Evolutionary conservation across 2,888 invertebrate species (phyloP), one percentile per base, ranked within the genome.

Genomic region (Nomada fucata): DNA sequence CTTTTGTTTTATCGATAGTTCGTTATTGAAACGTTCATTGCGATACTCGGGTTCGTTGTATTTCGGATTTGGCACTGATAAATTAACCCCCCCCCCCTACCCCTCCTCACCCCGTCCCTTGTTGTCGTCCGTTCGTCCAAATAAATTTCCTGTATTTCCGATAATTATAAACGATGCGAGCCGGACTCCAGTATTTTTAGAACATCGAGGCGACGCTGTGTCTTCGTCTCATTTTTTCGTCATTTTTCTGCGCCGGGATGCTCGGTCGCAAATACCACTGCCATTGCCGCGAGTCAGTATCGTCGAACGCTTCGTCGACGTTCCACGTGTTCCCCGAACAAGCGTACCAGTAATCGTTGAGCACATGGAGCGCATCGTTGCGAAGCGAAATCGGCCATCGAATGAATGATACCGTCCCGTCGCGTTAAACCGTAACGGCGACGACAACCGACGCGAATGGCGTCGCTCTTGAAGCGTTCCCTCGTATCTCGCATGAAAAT

Each of bases 391-490:
- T 2, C n/a, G 7, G 15, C 7, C 20, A 13, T 1, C 59, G 26
- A 55, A 29, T 20, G 10, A 36, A 60, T 36, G 15, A 15, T 18
- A 23, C 50, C 20, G 61, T 52, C 11, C 5, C 20, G n/a, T 52
- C 36, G 1, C 36, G 0, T 23, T 10, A 9, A 29, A 53, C 36
- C 15, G 26, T 44, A 15, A 15, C 3, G 42, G 2, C n/a, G 7
- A 7, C 29, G 7, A 7, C 29, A 29, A 29, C 29, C 7, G 36
- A 23, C 23, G 44, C 5, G 52, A 76, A 78, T 75, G 68, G 47
- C 57, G 15, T 20, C 50, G 57, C 15, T 26, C 18, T 26, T 57
- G n/a, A 69, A 65, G 20, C 29, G 36, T 59, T 47, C 52, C 3
- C 52, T 64, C 13, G 7, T 50, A 20, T 47, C 20, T 2, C 29